phyloP scores from a whole-genome alignment of 2,888 invertebrate species.

The Drosophila stalkeri region DNA sequence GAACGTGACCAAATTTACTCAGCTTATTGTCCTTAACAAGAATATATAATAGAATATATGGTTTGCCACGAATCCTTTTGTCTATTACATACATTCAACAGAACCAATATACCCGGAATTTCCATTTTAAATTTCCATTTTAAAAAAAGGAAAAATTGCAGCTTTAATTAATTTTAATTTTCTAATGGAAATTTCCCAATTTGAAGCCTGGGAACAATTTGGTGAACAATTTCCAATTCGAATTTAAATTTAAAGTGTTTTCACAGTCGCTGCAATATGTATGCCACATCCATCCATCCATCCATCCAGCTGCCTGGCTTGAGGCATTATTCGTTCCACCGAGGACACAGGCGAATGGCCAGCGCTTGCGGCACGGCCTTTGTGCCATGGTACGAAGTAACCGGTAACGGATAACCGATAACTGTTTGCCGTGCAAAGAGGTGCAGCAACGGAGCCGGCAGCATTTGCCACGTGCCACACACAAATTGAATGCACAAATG shows the following conservation, averaged over 20 bases:
- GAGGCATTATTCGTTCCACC: neutral
- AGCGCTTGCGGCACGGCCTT: conserved; percentile 1
- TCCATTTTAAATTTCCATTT: too few relatives aligned
- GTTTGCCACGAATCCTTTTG: too few relatives aligned
- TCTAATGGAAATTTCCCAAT: too few relatives aligned
- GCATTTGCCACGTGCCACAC: neutral
- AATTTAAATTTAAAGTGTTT: neutral
- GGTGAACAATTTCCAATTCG: neutral
- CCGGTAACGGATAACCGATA: neutral
- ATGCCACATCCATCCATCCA: too few relatives aligned
- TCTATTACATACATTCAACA: too few relatives aligned
- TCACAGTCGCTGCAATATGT: conserved; percentile 1
- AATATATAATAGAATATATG: too few relatives aligned
- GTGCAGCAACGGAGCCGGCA: neutral
- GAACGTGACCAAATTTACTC: too few relatives aligned
- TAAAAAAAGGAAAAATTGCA: too few relatives aligned
- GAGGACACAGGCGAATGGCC: conserved; percentile 1
- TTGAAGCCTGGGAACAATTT: too few relatives aligned
- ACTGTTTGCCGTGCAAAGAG: neutral
- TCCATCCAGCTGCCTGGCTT: neutral
- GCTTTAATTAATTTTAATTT: too few relatives aligned
- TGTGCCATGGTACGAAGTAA: neutral
- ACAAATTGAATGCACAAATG: neutral
- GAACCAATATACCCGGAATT: too few relatives aligned
- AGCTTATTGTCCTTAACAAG: too few relatives aligned